These are phyloP conservation scores for Cyphomyrus plagiostoma DNA, from an alignment of 2,113 vertebrate genomes.

Conservation along the genomic window DNA sequence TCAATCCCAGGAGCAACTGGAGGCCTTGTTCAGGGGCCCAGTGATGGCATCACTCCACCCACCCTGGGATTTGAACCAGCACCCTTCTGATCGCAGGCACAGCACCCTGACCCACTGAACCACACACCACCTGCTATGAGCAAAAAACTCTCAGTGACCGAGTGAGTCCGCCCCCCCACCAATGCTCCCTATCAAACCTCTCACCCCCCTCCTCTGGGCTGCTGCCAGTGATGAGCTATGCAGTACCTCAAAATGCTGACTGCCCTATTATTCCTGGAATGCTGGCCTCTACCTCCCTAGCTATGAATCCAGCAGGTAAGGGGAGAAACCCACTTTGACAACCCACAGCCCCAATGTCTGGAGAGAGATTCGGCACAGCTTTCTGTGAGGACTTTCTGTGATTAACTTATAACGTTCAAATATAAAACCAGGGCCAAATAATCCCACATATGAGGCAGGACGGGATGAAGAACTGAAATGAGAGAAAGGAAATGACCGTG, in stretches of 20 bases:
- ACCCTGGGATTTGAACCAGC: background rate
- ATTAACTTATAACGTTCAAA: background rate
- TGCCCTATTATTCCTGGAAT: background rate
- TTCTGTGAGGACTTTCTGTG: background rate
- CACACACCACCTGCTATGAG: background rate
- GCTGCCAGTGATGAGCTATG: background rate
- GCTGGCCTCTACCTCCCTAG: background rate
- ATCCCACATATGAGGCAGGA: background rate
- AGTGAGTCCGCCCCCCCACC: background rate
- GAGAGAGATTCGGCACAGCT: background rate
- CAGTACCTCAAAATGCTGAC: background rate
- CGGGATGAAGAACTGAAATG: background rate
- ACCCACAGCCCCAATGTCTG: background rate
- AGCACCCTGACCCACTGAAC: background rate
- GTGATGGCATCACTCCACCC: background rate
- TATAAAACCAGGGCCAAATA: background rate
- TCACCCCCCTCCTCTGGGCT: background rate
- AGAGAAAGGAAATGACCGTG: background rate
- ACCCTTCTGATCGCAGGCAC: background rate
- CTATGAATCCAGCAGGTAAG: background rate
- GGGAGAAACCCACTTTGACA: background rate
- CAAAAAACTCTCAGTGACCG: background rate
- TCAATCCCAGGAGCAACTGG: background rate
- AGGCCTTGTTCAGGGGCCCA: background rate
- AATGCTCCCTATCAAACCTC: background rate